A percentile compares a stretch with the other conserved stretches of the same genome.
Conservation (phyloP, 2,797 vertebrate genomes). For the Oophaga sylvatica region DNA sequence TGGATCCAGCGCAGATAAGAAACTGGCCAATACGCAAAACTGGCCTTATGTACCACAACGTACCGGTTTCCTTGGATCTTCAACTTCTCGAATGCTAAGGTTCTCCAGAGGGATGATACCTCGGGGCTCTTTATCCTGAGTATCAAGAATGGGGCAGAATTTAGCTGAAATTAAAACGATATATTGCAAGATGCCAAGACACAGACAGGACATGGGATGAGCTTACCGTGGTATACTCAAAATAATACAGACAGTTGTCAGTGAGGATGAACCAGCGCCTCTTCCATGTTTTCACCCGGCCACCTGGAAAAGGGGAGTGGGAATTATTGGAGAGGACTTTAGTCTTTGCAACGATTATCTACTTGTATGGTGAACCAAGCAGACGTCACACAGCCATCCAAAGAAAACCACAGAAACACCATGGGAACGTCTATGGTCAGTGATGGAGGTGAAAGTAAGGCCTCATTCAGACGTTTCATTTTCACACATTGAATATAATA, state of each 20-base stretch:
- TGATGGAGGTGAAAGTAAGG: neutral
- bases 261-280: slow-evolving; percentile 93
- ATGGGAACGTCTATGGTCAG: slow-evolving; percentile 8
- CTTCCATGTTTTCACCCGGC: slow-evolving; percentile 95
- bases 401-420: slow-evolving; percentile 13
- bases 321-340: neutral
- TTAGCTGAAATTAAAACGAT: neutral
- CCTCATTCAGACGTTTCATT: too few species aligned
- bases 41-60: slow-evolving; percentile 51
- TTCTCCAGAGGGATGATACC: slow-evolving; percentile 95
- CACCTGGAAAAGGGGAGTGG: slow-evolving; percentile 72
- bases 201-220: neutral
- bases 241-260: slow-evolving; percentile 95
- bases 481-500: too few species aligned
- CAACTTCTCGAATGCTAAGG: slow-evolving; percentile 93
- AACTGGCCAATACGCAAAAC: neutral
- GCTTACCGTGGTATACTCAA: slow-evolving; percentile 91
- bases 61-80: slow-evolving; percentile 91
- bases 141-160: neutral
- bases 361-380: neutral
- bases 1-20: too few species aligned
- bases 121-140: slow-evolving; percentile 90
- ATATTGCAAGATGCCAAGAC: neutral
- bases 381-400: neutral
- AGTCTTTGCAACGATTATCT: neutral